Evolutionary conservation across 2,797 vertebrate genomes (phyloP), one percentile per base, ranked within the genome.

Genomic region (Argentina silus): DNA sequence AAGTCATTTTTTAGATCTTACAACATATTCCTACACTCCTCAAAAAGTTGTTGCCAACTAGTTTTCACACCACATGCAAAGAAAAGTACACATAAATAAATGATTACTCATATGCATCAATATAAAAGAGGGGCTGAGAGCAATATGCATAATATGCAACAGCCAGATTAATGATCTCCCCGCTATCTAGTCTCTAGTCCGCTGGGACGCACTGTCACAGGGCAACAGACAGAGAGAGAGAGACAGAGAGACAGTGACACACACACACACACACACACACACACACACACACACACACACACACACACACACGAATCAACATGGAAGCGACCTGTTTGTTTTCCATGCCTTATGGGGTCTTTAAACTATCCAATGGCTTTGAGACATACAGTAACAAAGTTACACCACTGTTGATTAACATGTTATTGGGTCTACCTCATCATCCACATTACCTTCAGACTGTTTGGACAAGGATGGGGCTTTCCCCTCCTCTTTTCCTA

Each of bases 241-340:
- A 81, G 68, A 74, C 51, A 74, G 64, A 80, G 80, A 82, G 80
- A 60, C 73, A 86, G 81, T 53, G 57, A 55, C 61, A 56, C 6
- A 43, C n/a, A 85, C 75, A 82, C 69, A 70, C 11, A 56, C 21
- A 56, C 45, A 43, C 45, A 69, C 45, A 56, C 45, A 69, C 17
- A 43, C 17, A 68, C 21, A 51, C 8, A 68, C 14, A n/a, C 21
- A 68, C 48, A 42, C 44, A 68, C 48, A 3, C 11, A 23, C 47
- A 19, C 44, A 66, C 3, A 7, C 23, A 11, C 21, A 21, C 11
- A 27, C 27, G 14, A 62, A 62, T 14, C 60, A 43, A 62, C 63
- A 66, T 66, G 45, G 78, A 85, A 76, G 65, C 60, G 75, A 86
- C 75, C 74, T 79, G 81, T 76, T 82, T 60, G 74, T 78, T 85